A percentile compares a stretch with the other conserved stretches of the same genome.
Evolutionary conservation across 2,797 vertebrate species (phyloP).

Genomic region (Poecilia gillii): DNA sequence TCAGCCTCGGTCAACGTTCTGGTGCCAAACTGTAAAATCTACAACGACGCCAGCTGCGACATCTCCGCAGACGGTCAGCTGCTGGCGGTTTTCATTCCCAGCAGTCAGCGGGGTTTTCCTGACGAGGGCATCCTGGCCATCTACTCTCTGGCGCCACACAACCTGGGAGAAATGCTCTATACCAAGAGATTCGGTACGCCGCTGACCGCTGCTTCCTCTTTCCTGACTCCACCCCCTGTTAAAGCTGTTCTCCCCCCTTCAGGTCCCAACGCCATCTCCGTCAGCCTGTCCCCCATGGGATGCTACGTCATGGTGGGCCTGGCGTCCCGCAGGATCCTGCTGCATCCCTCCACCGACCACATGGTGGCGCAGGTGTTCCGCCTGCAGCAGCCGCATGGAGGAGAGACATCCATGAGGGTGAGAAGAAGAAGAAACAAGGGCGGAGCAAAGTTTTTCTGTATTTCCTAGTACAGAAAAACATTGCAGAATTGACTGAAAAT

Average conservation of each 20-base stretch:
- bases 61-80: slow-evolving; percentile 97
- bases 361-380: slow-evolving; percentile 99
- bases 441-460: too few relatives aligned
- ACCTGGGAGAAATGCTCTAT: slow-evolving; percentile 98
- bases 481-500: too few relatives aligned
- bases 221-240: neutral
- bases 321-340: slow-evolving; percentile 94
- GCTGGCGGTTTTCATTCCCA: slow-evolving; percentile 96
- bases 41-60: slow-evolving; percentile 98
- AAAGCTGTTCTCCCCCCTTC: neutral
- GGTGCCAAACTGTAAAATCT: slow-evolving; percentile 99
- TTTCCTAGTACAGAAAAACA: too few relatives aligned
- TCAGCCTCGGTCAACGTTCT: slow-evolving; percentile 95
- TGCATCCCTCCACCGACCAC: slow-evolving; percentile 98
- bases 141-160: slow-evolving; percentile 97
- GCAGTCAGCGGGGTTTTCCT: slow-evolving; percentile 96
- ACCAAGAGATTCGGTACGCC: slow-evolving; percentile 93
- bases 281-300: slow-evolving; percentile 97
- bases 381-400: slow-evolving; percentile 95
- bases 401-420: slow-evolving; percentile 97
- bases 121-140: slow-evolving; percentile 97
- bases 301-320: slow-evolving; percentile 98
- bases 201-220: neutral
- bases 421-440: neutral
- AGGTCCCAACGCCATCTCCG: slow-evolving; percentile 98